These are phyloP conservation scores for Chrysopa pallens DNA, from an alignment of 1,140 invertebrate genomes.

Conservation along the genomic window DNA sequence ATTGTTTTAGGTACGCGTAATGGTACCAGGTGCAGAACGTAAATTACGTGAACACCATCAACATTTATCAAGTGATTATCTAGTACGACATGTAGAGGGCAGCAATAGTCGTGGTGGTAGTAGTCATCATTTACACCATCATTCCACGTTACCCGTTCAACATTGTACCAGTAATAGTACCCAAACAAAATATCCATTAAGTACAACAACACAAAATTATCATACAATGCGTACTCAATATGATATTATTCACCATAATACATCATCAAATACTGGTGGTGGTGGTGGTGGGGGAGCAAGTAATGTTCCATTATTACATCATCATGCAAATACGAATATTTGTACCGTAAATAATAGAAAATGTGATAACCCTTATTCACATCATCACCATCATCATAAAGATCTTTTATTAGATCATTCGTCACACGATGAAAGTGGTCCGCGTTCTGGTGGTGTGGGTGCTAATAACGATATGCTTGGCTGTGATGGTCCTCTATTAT, in stretches of 20 bases:
- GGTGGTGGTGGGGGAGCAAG: too few species aligned
- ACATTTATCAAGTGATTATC: constrained; percentile 15
- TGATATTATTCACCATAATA: background rate
- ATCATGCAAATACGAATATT: background rate
- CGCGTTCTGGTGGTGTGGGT: too few species aligned
- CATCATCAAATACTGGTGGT: too few species aligned
- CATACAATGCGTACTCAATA: background rate
- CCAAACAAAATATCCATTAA: background rate
- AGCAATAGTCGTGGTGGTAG: constrained; percentile 2
- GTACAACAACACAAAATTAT: background rate
- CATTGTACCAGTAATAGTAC: background rate
- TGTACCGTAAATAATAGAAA: background rate
- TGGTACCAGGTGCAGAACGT: constrained; percentile 41
- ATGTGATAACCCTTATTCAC: background rate
- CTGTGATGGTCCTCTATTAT: background rate
- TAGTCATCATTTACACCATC: constrained; percentile 2
- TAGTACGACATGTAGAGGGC: constrained; percentile 12
- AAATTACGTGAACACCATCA: constrained; percentile 32
- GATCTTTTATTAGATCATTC: too few species aligned
- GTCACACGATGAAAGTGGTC: too few species aligned
- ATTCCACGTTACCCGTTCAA: constrained; percentile 2
- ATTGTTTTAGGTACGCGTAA: constrained; percentile 30
- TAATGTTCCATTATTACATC: too few species aligned
- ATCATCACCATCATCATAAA: too few species aligned
- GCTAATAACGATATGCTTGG: background rate